These are phyloP conservation scores for Geococcyx californianus DNA, from an alignment of 2,113 vertebrate genomes.

Conservation along the genomic window DNA sequence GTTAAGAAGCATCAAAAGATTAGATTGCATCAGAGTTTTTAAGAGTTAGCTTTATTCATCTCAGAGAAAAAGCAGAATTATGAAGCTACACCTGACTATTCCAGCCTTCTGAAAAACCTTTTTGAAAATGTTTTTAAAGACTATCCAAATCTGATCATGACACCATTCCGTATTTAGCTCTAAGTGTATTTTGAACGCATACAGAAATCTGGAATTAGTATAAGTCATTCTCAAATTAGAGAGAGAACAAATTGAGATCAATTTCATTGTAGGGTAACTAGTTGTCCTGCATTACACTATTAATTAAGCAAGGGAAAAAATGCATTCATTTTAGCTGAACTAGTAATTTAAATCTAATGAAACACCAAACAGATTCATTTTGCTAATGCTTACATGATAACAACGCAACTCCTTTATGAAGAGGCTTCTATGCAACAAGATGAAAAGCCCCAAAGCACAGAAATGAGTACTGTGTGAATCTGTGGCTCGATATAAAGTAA, in stretches of 20 bases:
- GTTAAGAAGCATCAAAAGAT: constrained; percentile 69
- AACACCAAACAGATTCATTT: neutral
- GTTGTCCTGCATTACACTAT: neutral
- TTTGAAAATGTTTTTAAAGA: constrained; percentile 6
- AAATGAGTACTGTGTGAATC: neutral
- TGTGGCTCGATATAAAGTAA: neutral
- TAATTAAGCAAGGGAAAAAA: neutral
- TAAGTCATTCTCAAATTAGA: neutral
- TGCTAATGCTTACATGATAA: neutral
- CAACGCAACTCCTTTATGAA: neutral
- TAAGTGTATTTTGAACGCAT: neutral
- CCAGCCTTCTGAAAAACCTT: constrained; percentile 15
- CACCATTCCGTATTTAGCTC: constrained; percentile 14
- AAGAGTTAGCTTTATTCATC: constrained; percentile 31
- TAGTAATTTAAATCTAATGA: neutral
- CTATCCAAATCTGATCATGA: neutral
- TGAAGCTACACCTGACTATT: constrained; percentile 51
- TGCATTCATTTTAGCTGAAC: neutral
- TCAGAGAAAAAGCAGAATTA: constrained; percentile 64
- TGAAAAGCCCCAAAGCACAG: neutral
- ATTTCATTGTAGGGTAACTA: neutral
- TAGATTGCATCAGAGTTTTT: constrained; percentile 46
- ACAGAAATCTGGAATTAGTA: neutral
- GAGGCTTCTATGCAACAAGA: neutral
- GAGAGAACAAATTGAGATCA: neutral